phyloP scores from a whole-genome alignment of 1,140 invertebrate species.

The Berghia stephanieae region DNA sequence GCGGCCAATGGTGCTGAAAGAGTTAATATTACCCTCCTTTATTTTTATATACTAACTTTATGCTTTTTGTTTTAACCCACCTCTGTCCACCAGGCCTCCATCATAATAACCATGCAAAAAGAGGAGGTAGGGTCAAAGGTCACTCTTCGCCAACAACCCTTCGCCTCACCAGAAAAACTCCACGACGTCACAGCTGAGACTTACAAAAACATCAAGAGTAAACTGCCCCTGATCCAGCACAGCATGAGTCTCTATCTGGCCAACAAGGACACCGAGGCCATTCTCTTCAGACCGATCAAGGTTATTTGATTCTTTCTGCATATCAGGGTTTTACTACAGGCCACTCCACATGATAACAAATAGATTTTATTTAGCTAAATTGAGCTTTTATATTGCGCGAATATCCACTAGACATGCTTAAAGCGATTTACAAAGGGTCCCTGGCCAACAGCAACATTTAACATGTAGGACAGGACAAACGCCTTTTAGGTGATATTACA shows the following conservation, averaged over 20 bases:
- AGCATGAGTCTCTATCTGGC: constrained; percentile 94
- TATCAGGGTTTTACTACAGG: neutral
- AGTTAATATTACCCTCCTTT: too few relatives aligned
- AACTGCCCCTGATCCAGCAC: constrained; percentile 81
- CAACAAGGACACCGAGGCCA: constrained; percentile 96
- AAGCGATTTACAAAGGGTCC: too few relatives aligned
- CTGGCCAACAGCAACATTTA: too few relatives aligned
- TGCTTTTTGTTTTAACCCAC: neutral
- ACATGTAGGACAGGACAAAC: too few relatives aligned
- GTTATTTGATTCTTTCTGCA: constrained; percentile 64
- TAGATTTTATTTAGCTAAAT: too few relatives aligned
- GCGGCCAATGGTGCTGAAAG: too few relatives aligned
- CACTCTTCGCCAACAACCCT: constrained; percentile 65
- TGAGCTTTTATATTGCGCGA: neutral
- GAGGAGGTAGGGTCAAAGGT: constrained; percentile 60
- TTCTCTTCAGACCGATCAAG: constrained; percentile 91
- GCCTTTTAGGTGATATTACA: too few relatives aligned
- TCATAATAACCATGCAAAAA: constrained; percentile 61
- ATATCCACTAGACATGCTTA: neutral
- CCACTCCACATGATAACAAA: neutral
- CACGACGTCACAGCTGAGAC: constrained; percentile 67
- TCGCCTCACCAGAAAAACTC: constrained; percentile 67
- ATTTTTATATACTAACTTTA: too few relatives aligned
- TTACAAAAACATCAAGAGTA: constrained; percentile 78
- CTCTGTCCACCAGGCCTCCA: constrained; percentile 55